Conservation (phyloP, 2,797 vertebrate species). For the Phataginus tricuspis region DNA sequence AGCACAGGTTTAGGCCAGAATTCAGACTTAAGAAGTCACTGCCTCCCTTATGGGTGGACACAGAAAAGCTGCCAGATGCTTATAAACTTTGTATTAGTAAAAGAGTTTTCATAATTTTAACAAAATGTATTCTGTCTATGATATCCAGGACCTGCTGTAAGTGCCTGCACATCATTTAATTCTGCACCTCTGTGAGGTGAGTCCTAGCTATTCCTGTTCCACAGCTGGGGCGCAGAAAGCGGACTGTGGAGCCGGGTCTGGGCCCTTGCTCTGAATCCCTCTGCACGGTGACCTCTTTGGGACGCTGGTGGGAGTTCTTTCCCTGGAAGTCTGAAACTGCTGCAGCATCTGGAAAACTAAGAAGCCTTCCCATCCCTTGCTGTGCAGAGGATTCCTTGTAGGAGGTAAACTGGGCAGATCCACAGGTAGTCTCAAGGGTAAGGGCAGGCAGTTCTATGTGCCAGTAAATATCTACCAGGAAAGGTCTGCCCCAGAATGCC, state of each 20-base stretch:
- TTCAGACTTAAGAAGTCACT: background rate
- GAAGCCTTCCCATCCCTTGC: background rate
- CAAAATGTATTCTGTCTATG: background rate
- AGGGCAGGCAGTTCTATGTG: background rate
- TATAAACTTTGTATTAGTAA: background rate
- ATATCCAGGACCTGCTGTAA: rapidly evolving
- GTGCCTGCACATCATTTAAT: no score
- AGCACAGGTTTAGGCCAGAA: background rate
- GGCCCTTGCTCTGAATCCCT: background rate
- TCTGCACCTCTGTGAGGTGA: background rate
- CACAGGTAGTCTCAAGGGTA: background rate
- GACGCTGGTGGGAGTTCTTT: background rate
- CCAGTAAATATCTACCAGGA: background rate
- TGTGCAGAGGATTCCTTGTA: background rate
- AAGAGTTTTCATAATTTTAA: background rate
- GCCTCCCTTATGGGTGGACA: background rate
- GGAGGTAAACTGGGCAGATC: background rate
- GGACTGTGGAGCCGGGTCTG: background rate
- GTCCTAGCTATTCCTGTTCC: no score
- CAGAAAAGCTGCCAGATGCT: background rate
- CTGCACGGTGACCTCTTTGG: background rate
- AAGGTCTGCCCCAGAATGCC: background rate
- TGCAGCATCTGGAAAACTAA: background rate
- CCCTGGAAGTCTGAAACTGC: background rate
- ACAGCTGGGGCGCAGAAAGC: no score